phyloP scores from a whole-genome alignment of 2,888 invertebrate genomes.

The Tryphoninae sp. region DNA sequence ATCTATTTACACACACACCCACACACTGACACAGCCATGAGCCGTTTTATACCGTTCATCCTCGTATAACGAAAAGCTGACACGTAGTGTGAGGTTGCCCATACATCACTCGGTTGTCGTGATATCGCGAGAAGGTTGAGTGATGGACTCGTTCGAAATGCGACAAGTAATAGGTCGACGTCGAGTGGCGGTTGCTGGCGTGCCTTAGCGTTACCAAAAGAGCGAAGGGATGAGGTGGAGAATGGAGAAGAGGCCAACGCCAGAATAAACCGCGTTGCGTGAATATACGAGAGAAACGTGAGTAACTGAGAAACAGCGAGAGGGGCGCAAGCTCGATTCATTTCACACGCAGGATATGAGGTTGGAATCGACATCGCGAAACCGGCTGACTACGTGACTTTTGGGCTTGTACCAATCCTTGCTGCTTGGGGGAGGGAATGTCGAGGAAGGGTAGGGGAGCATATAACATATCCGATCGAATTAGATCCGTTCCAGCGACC shows the following conservation, averaged over 20 bases:
- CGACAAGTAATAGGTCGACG: slow-evolving; percentile 65
- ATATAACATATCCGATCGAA: slow-evolving; percentile 25
- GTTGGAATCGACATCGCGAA: slow-evolving; percentile 10
- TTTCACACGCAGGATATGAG: slow-evolving; percentile 7
- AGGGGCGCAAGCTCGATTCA: slow-evolving; percentile 11
- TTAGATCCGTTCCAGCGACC: slow-evolving; percentile 26
- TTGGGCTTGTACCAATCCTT: slow-evolving; percentile 35
- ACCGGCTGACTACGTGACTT: slow-evolving; percentile 42
- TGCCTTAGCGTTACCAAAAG: slow-evolving; percentile 23
- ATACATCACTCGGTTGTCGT: slow-evolving; percentile 63
- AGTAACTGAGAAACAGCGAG: slow-evolving; percentile 19
- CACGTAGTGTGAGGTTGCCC: slow-evolving; percentile 22
- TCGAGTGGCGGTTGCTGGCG: slow-evolving; percentile 43
- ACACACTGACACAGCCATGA: background rate
- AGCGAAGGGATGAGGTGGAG: slow-evolving; percentile 46
- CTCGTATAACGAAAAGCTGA: slow-evolving; percentile 28
- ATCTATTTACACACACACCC: background rate
- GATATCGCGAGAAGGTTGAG: slow-evolving; percentile 60
- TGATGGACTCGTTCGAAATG: slow-evolving; percentile 66
- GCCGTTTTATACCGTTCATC: slow-evolving; percentile 27
- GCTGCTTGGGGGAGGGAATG: slow-evolving; percentile 17
- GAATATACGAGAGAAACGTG: background rate
- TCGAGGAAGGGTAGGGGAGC: slow-evolving; percentile 11
- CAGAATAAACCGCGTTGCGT: slow-evolving; percentile 9
- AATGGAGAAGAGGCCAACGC: too few relatives aligned